A percentile compares a stretch with the other conserved stretches of the same genome.
Evolutionary conservation across 2,888 invertebrate species (phyloP).

Genomic region (Netelia fuscicornis): DNA sequence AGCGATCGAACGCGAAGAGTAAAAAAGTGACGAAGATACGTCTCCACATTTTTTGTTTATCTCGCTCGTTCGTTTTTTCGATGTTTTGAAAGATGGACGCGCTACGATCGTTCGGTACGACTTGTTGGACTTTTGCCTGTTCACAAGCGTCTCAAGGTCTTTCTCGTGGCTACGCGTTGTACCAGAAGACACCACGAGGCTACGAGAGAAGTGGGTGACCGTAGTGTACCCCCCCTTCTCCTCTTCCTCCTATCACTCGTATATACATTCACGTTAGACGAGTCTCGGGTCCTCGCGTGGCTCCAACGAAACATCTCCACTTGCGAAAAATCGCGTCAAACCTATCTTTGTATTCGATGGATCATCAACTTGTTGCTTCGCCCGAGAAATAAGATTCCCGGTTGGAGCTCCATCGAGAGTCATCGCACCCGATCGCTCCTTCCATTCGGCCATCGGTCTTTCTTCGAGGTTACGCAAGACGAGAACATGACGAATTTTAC

Average conservation of each 20-base stretch:
- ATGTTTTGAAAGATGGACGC: neutral
- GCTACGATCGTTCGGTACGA: constrained; percentile 23
- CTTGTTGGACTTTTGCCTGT: constrained; percentile 59
- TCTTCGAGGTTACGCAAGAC: neutral
- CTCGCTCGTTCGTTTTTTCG: neutral
- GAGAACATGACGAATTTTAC: neutral
- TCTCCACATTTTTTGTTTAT: constrained; percentile 22
- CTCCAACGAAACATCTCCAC: constrained; percentile 30
- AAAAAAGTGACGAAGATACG: constrained; percentile 25
- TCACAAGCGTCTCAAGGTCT: constrained; percentile 70
- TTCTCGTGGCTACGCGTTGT: constrained; percentile 59
- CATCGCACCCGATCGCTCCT: constrained; percentile 52
- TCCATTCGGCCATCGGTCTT: neutral
- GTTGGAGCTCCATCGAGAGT: constrained; percentile 45
- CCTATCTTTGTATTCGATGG: constrained; percentile 35
- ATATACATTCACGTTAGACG: too few species aligned
- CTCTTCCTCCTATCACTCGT: neutral
- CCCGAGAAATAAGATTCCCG: constrained; percentile 6
- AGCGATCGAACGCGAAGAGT: constrained; percentile 1
- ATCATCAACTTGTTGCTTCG: constrained; percentile 51
- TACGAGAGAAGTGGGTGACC: constrained; percentile 67
- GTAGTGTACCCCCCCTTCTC: constrained; percentile 48
- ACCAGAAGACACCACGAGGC: constrained; percentile 59
- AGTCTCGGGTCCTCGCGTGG: too few species aligned
- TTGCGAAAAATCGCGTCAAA: constrained; percentile 30